Evolutionary conservation across 30 jellyfish, hydroid and myxozoan genomes (phyloP).

Genomic region (Chrysaora quinquecirrha): DNA sequence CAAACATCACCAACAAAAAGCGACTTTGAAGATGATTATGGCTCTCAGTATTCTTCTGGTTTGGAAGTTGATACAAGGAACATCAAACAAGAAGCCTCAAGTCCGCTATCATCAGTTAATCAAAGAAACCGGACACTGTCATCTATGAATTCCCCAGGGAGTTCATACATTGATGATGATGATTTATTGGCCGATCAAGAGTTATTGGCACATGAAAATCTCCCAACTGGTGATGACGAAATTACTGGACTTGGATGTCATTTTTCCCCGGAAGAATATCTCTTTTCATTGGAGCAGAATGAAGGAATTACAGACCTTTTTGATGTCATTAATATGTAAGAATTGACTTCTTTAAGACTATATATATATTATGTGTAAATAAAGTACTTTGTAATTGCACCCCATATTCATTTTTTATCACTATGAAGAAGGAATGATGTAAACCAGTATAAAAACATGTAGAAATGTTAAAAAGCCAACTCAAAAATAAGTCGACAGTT

Average conservation of each 20-base stretch:
- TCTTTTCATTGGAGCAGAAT: constrained; percentile 75
- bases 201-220: constrained; percentile 47
- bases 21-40: constrained; percentile 34
- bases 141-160: constrained; percentile 77
- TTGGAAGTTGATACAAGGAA: constrained; percentile 48
- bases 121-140: constrained; percentile 73
- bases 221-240: constrained; percentile 24
- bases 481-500: no score
- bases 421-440: no score
- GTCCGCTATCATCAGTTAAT: constrained; percentile 31
- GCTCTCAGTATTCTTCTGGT: constrained; percentile 64
- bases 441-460: no score
- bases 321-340: constrained; percentile 44
- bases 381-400: not conserved
- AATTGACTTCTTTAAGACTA: not conserved
- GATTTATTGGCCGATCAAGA: constrained; percentile 56
- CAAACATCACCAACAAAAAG: constrained; percentile 78
- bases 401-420: no score
- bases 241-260: constrained; percentile 53
- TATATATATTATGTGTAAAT: not conserved
- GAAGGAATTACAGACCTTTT: constrained; percentile 94
- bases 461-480: no score
- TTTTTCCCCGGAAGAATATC: constrained; percentile 80
- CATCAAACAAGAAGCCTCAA: constrained; percentile 21
- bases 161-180: constrained; percentile 43